phyloP scores from a whole-genome alignment of 2,113 vertebrate species.

The Trogon melanurus region DNA sequence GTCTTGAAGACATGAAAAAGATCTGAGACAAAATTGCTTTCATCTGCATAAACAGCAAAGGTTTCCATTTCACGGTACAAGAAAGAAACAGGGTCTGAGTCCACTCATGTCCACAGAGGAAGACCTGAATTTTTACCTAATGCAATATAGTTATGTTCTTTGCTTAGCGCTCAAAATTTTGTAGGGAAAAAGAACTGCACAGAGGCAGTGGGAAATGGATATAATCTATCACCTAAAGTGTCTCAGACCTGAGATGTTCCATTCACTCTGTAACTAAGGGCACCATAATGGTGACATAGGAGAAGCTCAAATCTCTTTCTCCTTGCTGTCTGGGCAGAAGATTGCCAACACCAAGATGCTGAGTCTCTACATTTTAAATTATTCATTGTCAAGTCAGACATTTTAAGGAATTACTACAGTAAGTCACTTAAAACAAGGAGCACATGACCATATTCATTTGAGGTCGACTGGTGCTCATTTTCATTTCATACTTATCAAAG shows the following conservation, averaged over 20 bases:
- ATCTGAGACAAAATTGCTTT: not conserved
- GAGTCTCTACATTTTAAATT: not conserved
- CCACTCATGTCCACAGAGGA: not conserved
- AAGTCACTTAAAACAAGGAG: not conserved
- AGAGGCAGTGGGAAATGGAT: not conserved
- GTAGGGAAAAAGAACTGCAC: not conserved
- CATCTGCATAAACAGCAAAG: not conserved
- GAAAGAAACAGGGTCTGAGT: not conserved
- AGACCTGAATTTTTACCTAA: not conserved
- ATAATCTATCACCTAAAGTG: not conserved
- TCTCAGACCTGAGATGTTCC: not conserved
- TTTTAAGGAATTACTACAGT: not conserved
- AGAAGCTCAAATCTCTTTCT: not conserved
- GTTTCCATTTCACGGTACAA: not conserved
- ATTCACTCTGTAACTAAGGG: not conserved
- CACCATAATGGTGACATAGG: fast-evolving
- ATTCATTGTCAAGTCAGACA: not conserved
- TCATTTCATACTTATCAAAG: not conserved
- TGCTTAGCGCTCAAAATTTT: too few relatives aligned
- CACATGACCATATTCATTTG: not conserved
- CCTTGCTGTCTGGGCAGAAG: not conserved
- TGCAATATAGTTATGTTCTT: not conserved
- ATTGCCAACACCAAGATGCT: not conserved
- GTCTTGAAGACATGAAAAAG: not conserved
- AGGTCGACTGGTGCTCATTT: not conserved